Evolutionary conservation across 2,888 invertebrate species (phyloP).

Genomic region (Drosophila stalkeri): DNA sequence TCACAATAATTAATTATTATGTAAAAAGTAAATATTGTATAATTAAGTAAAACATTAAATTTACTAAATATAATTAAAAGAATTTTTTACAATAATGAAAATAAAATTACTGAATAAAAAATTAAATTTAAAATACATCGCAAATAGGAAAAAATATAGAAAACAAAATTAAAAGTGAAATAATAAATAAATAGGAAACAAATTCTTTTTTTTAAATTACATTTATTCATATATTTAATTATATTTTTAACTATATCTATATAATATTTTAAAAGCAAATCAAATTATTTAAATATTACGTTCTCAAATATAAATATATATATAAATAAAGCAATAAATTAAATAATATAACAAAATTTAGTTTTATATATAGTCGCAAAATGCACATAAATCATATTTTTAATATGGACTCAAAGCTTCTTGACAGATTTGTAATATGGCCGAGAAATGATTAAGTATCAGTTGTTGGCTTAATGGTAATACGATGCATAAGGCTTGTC

Average conservation of each 20-base stretch:
- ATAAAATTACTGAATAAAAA: neutral
- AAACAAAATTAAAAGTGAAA: too few relatives aligned
- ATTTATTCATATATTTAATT: too few relatives aligned
- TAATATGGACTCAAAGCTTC: slow-evolving; percentile 3
- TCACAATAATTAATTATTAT: neutral
- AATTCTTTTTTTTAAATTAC: neutral
- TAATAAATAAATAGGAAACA: too few relatives aligned
- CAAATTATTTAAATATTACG: neutral
- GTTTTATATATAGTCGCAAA: neutral
- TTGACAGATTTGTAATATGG: slow-evolving; percentile 24
- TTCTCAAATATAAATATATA: neutral
- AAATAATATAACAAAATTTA: too few relatives aligned
- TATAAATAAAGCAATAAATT: neutral
- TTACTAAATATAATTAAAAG: too few relatives aligned
- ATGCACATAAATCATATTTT: slow-evolving; percentile 14
- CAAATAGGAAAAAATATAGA: too few relatives aligned
- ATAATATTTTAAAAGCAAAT: neutral
- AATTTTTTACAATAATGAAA: neutral
- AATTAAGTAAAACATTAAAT: too few relatives aligned
- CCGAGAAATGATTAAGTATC: slow-evolving; percentile 19
- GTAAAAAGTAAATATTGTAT: neutral
- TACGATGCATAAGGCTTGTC: slow-evolving; percentile 64
- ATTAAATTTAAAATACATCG: too few relatives aligned
- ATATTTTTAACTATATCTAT: too few relatives aligned
- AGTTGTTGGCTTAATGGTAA: slow-evolving; percentile 53